These are phyloP conservation scores for Sminthopsis crassicaudata DNA, from an alignment of 2,113 vertebrate species.

Conservation along the genomic window DNA sequence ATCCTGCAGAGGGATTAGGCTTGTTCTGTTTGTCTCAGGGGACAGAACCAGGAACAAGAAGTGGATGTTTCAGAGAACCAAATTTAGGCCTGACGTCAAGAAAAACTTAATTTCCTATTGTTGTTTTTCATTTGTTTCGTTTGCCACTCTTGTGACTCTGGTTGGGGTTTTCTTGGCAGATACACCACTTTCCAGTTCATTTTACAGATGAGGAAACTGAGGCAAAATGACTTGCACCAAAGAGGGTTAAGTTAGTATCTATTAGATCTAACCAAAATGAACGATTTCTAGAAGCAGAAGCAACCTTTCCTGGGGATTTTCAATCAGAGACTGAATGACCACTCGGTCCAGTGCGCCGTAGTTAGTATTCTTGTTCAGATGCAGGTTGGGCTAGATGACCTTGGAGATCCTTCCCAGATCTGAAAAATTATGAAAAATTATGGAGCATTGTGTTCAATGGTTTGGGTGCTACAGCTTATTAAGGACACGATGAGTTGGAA, in stretches of 20 bases:
- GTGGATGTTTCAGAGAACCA: neutral
- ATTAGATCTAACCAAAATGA: neutral
- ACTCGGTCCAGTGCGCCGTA: neutral
- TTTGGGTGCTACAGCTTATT: neutral
- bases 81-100: neutral
- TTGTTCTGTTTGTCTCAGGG: neutral
- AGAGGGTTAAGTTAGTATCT: neutral
- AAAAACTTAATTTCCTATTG: neutral
- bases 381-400: neutral
- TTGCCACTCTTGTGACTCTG: neutral
- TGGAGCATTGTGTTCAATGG: neutral
- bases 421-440: neutral
- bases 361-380: neutral
- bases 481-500: neutral
- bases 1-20: neutral
- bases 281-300: neutral
- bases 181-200: neutral
- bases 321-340: neutral
- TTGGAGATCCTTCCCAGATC: neutral
- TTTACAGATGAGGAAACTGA: neutral
- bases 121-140: neutral
- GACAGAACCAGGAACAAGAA: neutral
- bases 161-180: neutral
- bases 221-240: neutral
- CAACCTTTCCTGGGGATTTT: neutral